Conservation (phyloP, 53 echinoderm and acorn worm species). For the Paracentrotus lividus region DNA sequence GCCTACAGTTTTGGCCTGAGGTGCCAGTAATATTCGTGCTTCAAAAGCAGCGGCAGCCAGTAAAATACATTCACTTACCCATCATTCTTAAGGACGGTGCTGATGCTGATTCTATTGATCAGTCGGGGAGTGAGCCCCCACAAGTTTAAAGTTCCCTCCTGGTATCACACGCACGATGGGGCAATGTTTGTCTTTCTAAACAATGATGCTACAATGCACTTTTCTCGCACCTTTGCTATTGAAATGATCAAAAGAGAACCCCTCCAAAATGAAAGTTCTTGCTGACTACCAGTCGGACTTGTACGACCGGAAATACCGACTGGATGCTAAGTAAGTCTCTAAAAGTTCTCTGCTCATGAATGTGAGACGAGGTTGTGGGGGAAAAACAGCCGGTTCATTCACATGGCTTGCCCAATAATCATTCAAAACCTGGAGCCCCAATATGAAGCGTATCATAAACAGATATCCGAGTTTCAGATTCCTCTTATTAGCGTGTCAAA, state of each 20-base stretch:
- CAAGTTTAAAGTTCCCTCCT: neutral
- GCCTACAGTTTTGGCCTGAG: constrained; percentile 43
- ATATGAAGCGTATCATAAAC: constrained; percentile 54
- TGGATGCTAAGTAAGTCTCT: constrained; percentile 5
- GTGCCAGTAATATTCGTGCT: neutral
- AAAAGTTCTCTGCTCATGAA: constrained; percentile 23
- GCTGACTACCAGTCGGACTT: neutral
- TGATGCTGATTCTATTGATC: constrained; percentile 55
- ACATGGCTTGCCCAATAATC: constrained; percentile 12
- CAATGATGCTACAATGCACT: constrained; percentile 35
- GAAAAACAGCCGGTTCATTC: constrained; percentile 33
- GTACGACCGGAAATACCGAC: constrained; percentile 40
- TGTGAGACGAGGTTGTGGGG: neutral
- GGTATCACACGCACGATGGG: neutral
- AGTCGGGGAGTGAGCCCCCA: neutral
- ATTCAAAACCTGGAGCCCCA: constrained; percentile 39
- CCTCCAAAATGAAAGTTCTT: neutral
- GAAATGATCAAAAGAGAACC: neutral
- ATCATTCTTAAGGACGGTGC: constrained; percentile 34
- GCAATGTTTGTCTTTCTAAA: constrained; percentile 17
- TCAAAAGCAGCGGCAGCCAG: constrained; percentile 32
- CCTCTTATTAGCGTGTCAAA: constrained; percentile 35
- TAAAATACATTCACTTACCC: constrained; percentile 57
- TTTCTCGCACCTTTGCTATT: neutral
- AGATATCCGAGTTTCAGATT: constrained; percentile 51